Conservation (phyloP, 2,888 invertebrate genomes). For the Erpobdella octoculata region DNA sequence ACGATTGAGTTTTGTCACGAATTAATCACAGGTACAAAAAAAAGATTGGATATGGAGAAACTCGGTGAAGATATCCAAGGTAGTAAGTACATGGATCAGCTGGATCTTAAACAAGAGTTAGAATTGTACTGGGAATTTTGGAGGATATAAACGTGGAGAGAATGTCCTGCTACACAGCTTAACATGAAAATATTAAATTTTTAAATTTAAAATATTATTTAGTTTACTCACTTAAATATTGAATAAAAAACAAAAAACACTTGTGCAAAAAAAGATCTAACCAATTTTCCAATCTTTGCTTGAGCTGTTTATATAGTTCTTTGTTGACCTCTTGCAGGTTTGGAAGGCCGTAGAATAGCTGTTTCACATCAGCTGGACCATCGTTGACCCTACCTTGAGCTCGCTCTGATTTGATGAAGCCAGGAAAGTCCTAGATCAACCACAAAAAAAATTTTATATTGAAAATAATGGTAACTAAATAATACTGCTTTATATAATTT, state of each 20-base stretch:
- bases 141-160: no score
- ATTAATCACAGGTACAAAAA: no score
- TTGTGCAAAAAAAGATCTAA: neutral
- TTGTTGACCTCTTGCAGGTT: constrained; percentile 57
- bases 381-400: constrained; percentile 50
- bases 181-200: no score
- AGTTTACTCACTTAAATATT: no score
- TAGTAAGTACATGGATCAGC: no score
- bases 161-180: no score
- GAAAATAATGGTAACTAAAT: neutral
- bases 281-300: constrained; percentile 55
- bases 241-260: neutral
- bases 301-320: constrained; percentile 56
- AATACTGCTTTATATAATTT: neutral
- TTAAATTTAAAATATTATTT: no score
- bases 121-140: no score
- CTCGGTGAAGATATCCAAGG: no score
- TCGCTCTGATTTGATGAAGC: constrained; percentile 35
- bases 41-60: no score
- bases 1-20: no score
- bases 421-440: constrained; percentile 33
- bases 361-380: constrained; percentile 53
- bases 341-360: constrained; percentile 56
- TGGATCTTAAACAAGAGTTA: no score
- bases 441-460: neutral